A percentile compares a stretch with the other conserved stretches of the same genome.
phyloP scores from a whole-genome alignment of 2,797 vertebrate genomes.

The Siniperca scherzeri region DNA sequence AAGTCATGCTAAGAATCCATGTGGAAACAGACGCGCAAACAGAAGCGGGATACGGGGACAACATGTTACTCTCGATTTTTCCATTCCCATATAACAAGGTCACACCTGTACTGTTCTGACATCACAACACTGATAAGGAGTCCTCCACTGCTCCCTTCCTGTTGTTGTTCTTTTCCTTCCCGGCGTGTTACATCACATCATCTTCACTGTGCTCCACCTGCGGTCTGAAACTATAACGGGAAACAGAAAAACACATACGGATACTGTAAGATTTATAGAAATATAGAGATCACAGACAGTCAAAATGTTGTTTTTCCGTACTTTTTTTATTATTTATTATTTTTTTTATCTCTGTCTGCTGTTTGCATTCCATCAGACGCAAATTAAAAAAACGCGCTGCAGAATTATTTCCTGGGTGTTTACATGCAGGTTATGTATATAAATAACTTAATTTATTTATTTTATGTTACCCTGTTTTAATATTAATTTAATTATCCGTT shows the following conservation, averaged over 20 bases:
- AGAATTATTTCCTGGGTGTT: too few species aligned
- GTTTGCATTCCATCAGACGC: too few species aligned
- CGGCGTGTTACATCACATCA: slow-evolving; percentile 47
- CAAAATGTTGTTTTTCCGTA: not conserved
- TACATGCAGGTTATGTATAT: too few species aligned
- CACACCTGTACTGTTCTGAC: slow-evolving; percentile 61
- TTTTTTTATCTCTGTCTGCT: too few species aligned
- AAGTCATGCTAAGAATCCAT: not conserved
- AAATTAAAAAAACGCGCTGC: too few species aligned
- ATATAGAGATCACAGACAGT: not conserved
- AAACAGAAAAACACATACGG: not conserved
- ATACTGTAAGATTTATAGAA: not conserved
- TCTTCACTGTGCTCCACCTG: slow-evolving; percentile 5
- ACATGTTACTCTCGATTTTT: slow-evolving; percentile 43
- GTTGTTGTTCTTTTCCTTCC: slow-evolving; percentile 10
- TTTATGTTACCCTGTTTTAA: too few species aligned
- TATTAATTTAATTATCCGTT: too few species aligned
- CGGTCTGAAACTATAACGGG: not conserved
- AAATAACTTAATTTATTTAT: too few species aligned
- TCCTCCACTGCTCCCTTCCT: slow-evolving; percentile 29
- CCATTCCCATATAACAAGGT: slow-evolving; percentile 65
- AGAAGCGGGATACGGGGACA: slow-evolving; percentile 13
- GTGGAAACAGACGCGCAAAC: slow-evolving; percentile 35
- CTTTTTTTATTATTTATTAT: too few species aligned
- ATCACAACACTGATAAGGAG: slow-evolving; percentile 71